Base-by-base conservation (phyloP, 2,888 invertebrate genomes). In the Andrena marginata region DNA sequence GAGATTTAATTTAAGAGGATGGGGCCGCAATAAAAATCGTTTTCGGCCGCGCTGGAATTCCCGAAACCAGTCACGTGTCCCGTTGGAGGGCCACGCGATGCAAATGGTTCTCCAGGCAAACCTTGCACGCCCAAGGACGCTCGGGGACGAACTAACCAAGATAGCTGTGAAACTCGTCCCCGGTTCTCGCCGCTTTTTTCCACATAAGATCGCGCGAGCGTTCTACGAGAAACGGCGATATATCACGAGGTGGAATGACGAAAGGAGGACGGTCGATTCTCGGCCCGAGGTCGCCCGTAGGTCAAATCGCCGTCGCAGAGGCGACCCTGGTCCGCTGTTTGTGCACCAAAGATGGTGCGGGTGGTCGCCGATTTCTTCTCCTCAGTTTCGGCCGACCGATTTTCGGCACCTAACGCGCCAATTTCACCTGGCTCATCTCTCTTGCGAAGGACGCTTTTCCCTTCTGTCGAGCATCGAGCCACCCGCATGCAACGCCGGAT, bases 211-310 rank as follows among this genome's bases (percentile, higher is more conserved):
- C 76, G 59, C 80, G 75, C 78, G 73, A 72, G 59, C 75, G 67
- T 79, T 85, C 84, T 84, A 79, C 87, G 82, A 78, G 82, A 80
- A 81, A 84, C 79, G 77, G 69, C 76, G 78, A 81, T 86, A 76
- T 82, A 85, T 83, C 87, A 78, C 74, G 78, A 87, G 80, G 80
- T 79, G 80, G 86, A 84, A 82, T 85, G 88, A 90, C 88, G 87
- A 90, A 90, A 90, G 87, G 88, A 90, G 89, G 87, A 89, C 89
- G 87, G 88, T 89, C 87, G 88, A 89, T 90, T 89, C 87, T 85
- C 80, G 86, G 81, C 77, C 80, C 87, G 86, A 89, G 87, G 89
- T 90, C 82, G 79, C 49, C 35, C 86, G 87, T 88, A 88, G 89
- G 89, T 90, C 88, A 89, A 89, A 88, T 80, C 64, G 84, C 80